Conservation (phyloP, 35 echinoderm and acorn worm species). For the Anneissia japonica region DNA sequence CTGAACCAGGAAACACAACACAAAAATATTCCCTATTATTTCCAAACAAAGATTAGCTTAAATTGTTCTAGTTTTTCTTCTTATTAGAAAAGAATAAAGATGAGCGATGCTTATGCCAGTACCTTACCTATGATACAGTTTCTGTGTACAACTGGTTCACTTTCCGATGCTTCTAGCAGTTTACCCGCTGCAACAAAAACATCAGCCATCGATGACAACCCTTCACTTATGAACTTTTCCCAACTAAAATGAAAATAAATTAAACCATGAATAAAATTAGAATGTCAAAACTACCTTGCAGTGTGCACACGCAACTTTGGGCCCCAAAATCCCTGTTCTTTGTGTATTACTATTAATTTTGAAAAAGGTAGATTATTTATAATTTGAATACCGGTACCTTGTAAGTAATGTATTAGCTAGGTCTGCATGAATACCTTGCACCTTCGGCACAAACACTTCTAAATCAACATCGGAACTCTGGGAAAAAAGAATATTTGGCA, state of each 20-base stretch:
- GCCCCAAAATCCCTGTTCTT: no score
- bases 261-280: no score
- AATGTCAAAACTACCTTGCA: no score
- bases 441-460: neutral
- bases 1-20: no score
- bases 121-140: slow-evolving; percentile 10
- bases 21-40: no score
- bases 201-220: neutral
- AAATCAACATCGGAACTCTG: slow-evolving; percentile 8
- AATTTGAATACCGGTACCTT: neutral
- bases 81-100: neutral
- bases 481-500: no score
- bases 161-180: neutral
- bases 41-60: neutral
- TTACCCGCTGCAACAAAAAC: neutral
- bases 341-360: no score
- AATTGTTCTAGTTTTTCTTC: neutral
- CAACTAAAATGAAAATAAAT: neutral
- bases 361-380: no score
- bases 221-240: neutral
- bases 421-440: neutral
- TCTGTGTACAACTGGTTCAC: neutral
- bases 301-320: no score
- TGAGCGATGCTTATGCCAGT: neutral
- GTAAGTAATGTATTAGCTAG: neutral